Base-by-base conservation (phyloP, 2,113 vertebrate species). In the Tamias sibiricus region DNA sequence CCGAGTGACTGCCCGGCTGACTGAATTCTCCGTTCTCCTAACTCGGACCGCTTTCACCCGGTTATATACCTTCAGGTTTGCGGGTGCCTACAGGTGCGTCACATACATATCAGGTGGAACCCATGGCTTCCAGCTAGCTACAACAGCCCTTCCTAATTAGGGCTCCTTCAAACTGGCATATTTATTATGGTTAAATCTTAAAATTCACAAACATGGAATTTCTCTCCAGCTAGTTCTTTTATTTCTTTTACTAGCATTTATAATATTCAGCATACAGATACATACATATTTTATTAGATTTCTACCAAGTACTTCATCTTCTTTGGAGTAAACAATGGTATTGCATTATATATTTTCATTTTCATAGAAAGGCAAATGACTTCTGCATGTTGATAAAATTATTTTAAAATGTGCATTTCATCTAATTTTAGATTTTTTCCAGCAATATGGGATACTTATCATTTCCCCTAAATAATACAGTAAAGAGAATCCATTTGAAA, bases 301-400 rank as follows among this genome's bases (percentile, higher is more conserved):
- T 95, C 87, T 52, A 80, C 3, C 24, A 71, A n/a, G 17, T 32
- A 89, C 57, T 89, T 94, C 44, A 80, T 52, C 93, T 92, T 90
- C 88, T 77, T 91, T 89, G 17, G 14, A 57, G 7, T 47, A 92
- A 95, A 84, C 86, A 87, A 52, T 4, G 19, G 6, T 0, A 30
- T 2, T 87, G 19, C 19, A 49, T 64, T 95, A 82, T 64, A 47
- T 40, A 79, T 83, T 83, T 96, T 17, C 54, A 1, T 87, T 88
- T 76, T 35, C 71, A 87, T 1, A 86, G 40, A 93, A 89, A 81
- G 52, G 54, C 35, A 97, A 90, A 86, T 84, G 1, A 82, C 57
- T 75, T 49, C 68, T 80, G 24, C n/a, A 80, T 35, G 24, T 77
- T 76, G 64, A 42, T 0, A 76, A 68, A 57, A 81, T 62, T 80